Percentiles rank a stretch among this genome's conserved stretches.
Conservation (phyloP, 1,140 invertebrate species). For the Drosophila elegans region DNA sequence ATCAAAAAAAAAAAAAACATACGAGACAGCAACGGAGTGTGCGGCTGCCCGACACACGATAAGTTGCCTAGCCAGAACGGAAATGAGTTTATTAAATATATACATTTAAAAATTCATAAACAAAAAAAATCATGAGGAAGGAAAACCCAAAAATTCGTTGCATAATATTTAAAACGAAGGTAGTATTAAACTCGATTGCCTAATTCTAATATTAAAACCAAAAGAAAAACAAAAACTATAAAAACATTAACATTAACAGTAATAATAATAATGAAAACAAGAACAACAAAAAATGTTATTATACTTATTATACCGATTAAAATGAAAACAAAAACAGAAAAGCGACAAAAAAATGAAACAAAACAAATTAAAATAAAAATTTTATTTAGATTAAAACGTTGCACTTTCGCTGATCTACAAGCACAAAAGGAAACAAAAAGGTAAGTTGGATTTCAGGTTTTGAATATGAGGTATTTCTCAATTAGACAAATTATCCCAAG, state of each 20-base stretch:
- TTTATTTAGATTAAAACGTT: conserved; percentile 84
- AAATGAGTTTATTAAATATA: conserved; percentile 82
- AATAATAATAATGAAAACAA: conserved; percentile 75
- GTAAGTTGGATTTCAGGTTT: conserved; percentile 1
- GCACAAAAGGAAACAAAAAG: conserved; percentile 8
- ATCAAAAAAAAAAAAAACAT: conserved; percentile 43
- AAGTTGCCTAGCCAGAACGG: conserved; percentile 78
- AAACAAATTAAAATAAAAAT: conserved; percentile 85
- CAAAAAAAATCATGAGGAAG: conserved; percentile 49
- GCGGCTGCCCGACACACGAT: conserved; percentile 41
- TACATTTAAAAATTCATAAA: conserved; percentile 80
- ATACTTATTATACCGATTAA: conserved; percentile 85
- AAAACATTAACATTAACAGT: conserved; percentile 82
- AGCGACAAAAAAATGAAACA: conserved; percentile 80
- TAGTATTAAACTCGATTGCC: conserved; percentile 84
- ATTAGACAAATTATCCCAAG: no score
- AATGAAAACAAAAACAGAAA: conserved; percentile 78
- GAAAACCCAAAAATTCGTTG: conserved; percentile 75
- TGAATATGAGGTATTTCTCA: no score
- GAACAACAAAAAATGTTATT: conserved; percentile 83
- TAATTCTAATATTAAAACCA: conserved; percentile 84
- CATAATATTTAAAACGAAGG: conserved; percentile 84
- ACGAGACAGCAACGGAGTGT: conserved; percentile 57
- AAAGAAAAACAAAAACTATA: conserved; percentile 63
- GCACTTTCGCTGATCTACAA: conserved; percentile 39